phyloP scores from a whole-genome alignment of 2,888 invertebrate species.

The Erebia aethiops region DNA sequence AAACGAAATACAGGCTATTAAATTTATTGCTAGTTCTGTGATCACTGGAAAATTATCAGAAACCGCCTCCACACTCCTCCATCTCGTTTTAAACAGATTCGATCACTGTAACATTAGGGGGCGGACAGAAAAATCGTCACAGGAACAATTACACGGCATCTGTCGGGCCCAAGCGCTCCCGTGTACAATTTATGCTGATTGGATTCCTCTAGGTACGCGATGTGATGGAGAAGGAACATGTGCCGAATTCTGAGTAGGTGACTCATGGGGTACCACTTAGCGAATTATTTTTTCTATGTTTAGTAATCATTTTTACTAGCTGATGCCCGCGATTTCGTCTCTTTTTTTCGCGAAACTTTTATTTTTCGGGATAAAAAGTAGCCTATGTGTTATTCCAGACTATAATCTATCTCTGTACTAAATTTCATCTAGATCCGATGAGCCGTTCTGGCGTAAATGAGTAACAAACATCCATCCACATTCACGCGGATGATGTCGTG shows the following conservation, averaged over 20 bases:
- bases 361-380: no score
- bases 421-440: no score
- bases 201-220: conserved; percentile 65
- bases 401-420: no score
- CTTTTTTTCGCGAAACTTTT: no score
- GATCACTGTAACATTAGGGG: conserved; percentile 72
- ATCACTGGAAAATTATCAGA: neutral
- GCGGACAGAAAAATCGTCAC: conserved; percentile 73
- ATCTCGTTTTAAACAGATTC: conserved; percentile 74
- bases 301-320: neutral
- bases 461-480: no score
- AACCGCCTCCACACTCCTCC: conserved; percentile 46
- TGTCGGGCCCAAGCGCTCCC: conserved; percentile 55
- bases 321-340: no score
- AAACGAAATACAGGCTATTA: no score
- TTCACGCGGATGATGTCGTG: no score
- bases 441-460: no score
- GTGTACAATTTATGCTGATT: conserved; percentile 76
- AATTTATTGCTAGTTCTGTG: no score
- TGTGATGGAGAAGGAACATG: conserved; percentile 44
- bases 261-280: conserved; percentile 4
- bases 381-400: no score
- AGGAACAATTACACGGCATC: conserved; percentile 81
- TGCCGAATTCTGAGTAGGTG: conserved; percentile 23
- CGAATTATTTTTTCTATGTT: neutral